Evolutionary conservation across 2,113 vertebrate genomes (phyloP).

Genomic region (Bujurquina vittata): DNA sequence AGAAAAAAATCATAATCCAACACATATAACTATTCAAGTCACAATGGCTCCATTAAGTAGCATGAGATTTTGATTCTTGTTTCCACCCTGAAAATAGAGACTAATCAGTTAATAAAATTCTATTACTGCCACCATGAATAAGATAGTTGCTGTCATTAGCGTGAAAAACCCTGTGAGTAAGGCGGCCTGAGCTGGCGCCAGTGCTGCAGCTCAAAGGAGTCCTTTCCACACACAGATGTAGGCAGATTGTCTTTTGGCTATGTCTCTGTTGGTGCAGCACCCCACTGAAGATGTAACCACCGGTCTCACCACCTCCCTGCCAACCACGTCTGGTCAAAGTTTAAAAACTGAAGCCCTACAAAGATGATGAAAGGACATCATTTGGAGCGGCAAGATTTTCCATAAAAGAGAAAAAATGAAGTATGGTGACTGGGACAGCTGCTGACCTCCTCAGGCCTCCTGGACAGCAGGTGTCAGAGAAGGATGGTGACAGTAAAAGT

Average conservation of each 20-base stretch:
- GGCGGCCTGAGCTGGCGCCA: slow-evolving; percentile 13
- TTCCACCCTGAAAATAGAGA: slow-evolving; percentile 69
- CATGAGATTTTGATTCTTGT: slow-evolving; percentile 69
- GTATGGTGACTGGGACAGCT: slow-evolving; percentile 53
- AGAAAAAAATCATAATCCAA: slow-evolving; percentile 59
- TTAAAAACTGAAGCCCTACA: slow-evolving; percentile 41
- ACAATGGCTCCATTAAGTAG: slow-evolving; percentile 69
- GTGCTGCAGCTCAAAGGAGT: neutral
- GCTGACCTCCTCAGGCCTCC: slow-evolving; percentile 64
- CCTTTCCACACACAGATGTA: slow-evolving; percentile 10
- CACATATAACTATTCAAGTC: slow-evolving; percentile 59
- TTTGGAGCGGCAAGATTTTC: slow-evolving; percentile 55
- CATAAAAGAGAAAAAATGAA: slow-evolving; percentile 63
- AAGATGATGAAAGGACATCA: slow-evolving; percentile 44
- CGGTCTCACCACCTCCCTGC: slow-evolving; percentile 19
- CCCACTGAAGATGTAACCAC: slow-evolving; percentile 30
- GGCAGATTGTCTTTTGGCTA: slow-evolving; percentile 6
- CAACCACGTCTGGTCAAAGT: slow-evolving; percentile 56
- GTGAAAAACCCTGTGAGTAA: slow-evolving; percentile 31
- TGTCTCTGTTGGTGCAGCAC: slow-evolving; percentile 17
- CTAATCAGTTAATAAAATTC: slow-evolving; percentile 72
- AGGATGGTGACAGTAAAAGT: slow-evolving; percentile 2
- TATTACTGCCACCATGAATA: slow-evolving; percentile 55
- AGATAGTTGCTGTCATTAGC: slow-evolving; percentile 48
- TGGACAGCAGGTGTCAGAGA: slow-evolving; percentile 48